Evolutionary conservation across 2,113 vertebrate genomes (phyloP).

Genomic region (Prinia subflava): DNA sequence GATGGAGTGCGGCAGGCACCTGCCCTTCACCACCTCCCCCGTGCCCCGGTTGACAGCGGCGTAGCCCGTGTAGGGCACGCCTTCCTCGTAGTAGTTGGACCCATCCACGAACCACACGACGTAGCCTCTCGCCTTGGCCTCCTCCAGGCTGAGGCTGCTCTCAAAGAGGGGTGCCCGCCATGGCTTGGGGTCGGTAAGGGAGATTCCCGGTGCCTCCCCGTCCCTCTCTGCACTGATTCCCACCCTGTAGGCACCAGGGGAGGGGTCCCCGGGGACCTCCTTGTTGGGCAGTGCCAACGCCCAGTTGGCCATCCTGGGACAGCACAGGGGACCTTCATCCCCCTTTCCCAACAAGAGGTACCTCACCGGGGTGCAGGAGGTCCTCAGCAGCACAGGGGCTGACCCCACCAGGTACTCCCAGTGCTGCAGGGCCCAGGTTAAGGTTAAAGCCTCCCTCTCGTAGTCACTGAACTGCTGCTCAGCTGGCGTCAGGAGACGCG

Average conservation of each 20-base stretch:
- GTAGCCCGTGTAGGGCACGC: slow-evolving; percentile 12
- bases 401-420: slow-evolving; percentile 39
- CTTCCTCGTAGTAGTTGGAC: slow-evolving; percentile 8
- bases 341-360: slow-evolving; percentile 11
- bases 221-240: not conserved
- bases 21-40: slow-evolving; percentile 34
- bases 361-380: not conserved
- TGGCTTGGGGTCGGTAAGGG: not conserved
- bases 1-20: slow-evolving; percentile 45
- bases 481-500: not conserved
- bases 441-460: slow-evolving; percentile 2
- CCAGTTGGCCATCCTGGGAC: slow-evolving; percentile 57
- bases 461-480: slow-evolving; percentile 40
- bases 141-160: slow-evolving; percentile 17
- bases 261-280: not conserved
- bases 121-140: slow-evolving; percentile 17
- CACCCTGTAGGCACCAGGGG: not conserved
- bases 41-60: slow-evolving; percentile 3
- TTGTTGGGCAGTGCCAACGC: not conserved
- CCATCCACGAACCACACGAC: slow-evolving; percentile 15
- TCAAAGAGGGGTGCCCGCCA: not conserved
- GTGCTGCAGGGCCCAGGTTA: slow-evolving; percentile 57
- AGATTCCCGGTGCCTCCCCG: rapidly evolving
- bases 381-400: not conserved
- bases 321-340: not conserved